Evolutionary conservation across 2,113 vertebrate genomes (phyloP), one percentile per base, ranked within the genome.

Genomic region (Hippolais icterina): DNA sequence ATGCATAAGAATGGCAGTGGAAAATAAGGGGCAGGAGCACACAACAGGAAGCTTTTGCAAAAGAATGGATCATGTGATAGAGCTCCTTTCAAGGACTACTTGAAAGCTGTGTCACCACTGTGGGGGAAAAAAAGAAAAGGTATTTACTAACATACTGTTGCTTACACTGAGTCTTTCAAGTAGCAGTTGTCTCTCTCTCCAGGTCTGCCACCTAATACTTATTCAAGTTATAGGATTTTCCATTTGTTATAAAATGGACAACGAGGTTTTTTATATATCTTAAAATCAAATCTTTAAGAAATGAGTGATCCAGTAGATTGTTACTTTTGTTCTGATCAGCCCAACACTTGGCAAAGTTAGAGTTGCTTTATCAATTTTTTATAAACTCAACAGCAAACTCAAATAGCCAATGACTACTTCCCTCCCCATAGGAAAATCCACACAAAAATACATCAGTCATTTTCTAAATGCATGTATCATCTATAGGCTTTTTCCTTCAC

Each of bases 81-180:
- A 80, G 83, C 61, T 87, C 60, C 54, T 89, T 89, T 92, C 89
- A 95, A 68, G 60, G 39, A 63, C 47, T 66, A 71, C 83, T 89
- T 90, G 72, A 95, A 94, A 96, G 68, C 80, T 71, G 54, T 16
- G 59, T 42, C 63, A 81, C 27, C 54, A 66, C 63, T 18, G 19
- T 8, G 37, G 22, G 49, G 11, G 1, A 9, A 37, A 71, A 42
- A 37, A 41, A 31, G 12, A 46, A 39, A 49, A 2, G 7, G 8
- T 80, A 69, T 83, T 93, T 92, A 80, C 66, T 50, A 91, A 93
- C 37, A 72, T 4, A 44, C 12, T 66, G 53, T n/a, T 80, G 66
- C 54, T 80, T 83, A 56, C 59, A 60, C 52, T 57, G 18, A 44
- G 39, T 47, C 75, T 76, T 90, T 79, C 2, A 81, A 78, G 56